Percentiles rank a stretch among this genome's conserved stretches.
phyloP scores from a whole-genome alignment of 2,888 invertebrate species.

The Hemistola chrysoprasaria region DNA sequence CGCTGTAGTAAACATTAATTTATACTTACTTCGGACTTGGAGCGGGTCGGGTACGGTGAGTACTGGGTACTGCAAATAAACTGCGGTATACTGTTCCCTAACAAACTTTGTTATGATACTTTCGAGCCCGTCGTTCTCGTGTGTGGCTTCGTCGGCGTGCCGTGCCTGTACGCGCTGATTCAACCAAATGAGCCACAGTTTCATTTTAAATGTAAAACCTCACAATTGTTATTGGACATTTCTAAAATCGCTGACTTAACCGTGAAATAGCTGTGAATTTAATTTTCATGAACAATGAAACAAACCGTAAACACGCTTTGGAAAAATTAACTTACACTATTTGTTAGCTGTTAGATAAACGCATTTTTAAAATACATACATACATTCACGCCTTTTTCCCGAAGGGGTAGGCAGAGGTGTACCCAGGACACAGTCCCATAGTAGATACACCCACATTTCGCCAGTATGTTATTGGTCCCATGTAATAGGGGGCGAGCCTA shows the following conservation, averaged over 20 bases:
- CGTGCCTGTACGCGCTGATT: constrained; percentile 9
- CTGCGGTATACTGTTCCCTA: constrained; percentile 24
- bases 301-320: no score
- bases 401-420: no score
- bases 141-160: constrained; percentile 11
- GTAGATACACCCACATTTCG: no score
- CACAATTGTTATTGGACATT: background rate
- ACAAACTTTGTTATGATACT: constrained; percentile 37
- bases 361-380: no score
- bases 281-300: no score
- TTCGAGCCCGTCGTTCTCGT: constrained; percentile 18
- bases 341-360: no score
- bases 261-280: background rate
- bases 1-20: constrained; percentile 66
- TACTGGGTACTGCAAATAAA: constrained; percentile 28
- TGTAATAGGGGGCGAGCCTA: no score
- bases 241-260: background rate
- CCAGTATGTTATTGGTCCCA: no score
- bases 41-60: constrained; percentile 24
- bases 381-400: no score
- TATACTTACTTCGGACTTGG: constrained; percentile 36
- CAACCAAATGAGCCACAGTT: constrained; percentile 11
- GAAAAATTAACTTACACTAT: no score
- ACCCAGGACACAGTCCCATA: no score
- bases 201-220: constrained; percentile 1